phyloP scores from a whole-genome alignment of 2,797 vertebrate species.

The Acanthis flammea region DNA sequence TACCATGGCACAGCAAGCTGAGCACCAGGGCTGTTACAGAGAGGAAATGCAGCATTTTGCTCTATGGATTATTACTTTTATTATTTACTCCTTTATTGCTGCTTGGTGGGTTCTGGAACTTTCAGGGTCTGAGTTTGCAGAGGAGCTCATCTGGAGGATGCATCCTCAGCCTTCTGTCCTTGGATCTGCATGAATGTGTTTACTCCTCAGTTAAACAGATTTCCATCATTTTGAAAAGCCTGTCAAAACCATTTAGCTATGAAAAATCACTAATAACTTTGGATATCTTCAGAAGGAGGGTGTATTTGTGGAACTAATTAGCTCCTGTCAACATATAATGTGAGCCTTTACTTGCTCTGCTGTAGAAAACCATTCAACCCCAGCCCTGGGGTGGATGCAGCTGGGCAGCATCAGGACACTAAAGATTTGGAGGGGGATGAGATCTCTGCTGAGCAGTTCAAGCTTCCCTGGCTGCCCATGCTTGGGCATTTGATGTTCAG shows the following conservation, averaged over 20 bases:
- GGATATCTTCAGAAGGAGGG: slow-evolving; percentile 1
- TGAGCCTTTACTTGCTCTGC: background rate
- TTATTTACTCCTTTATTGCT: background rate
- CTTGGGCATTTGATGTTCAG: background rate
- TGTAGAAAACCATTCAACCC: accelerated
- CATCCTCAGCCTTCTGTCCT: background rate
- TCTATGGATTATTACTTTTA: background rate
- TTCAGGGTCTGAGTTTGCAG: background rate
- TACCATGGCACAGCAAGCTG: background rate
- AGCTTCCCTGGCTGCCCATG: background rate
- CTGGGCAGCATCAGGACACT: background rate
- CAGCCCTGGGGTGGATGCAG: background rate
- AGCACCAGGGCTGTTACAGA: background rate
- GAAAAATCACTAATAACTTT: slow-evolving; percentile 24
- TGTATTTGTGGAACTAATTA: slow-evolving; percentile 42
- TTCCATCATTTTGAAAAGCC: slow-evolving; percentile 32
- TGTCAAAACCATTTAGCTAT: slow-evolving; percentile 38
- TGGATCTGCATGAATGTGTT: background rate
- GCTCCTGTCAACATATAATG: background rate
- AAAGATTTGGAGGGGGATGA: background rate
- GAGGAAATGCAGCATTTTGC: background rate
- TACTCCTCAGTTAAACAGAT: slow-evolving; percentile 5
- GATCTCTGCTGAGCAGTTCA: background rate
- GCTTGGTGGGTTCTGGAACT: background rate
- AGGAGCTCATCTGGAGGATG: background rate